Percentiles rank a stretch among this genome's conserved stretches.
Conservation (phyloP, 2,113 vertebrate species). For the Megaleporinus macrocephalus region DNA sequence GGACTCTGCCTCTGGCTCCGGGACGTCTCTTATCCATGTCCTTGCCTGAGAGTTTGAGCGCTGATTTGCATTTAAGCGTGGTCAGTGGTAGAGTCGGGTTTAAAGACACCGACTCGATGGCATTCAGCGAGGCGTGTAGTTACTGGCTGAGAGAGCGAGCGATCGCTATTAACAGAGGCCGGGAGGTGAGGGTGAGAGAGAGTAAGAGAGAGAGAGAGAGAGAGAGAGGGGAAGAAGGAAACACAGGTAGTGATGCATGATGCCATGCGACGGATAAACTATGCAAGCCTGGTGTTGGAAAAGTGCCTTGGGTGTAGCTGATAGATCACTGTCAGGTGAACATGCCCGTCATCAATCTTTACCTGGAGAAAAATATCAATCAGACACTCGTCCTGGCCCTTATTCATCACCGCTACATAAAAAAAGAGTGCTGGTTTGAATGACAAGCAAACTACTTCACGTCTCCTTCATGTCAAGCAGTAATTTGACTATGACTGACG, state of each 20-base stretch:
- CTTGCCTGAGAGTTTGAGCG: background rate
- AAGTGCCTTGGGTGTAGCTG: background rate
- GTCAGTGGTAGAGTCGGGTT: background rate
- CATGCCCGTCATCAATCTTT: background rate
- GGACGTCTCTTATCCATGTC: constrained; percentile 36
- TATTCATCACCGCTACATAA: too few species aligned
- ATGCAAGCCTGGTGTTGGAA: background rate
- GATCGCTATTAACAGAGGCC: constrained; percentile 11
- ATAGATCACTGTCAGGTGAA: constrained; percentile 1
- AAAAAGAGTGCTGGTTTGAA: too few species aligned
- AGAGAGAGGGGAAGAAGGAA: background rate
- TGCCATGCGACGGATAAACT: constrained; percentile 13
- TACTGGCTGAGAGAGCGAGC: constrained; percentile 7
- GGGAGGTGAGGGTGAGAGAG: background rate
- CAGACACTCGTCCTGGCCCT: too few species aligned
- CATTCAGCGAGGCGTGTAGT: background rate
- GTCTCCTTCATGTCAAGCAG: too few species aligned
- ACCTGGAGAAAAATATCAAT: background rate
- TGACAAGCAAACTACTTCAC: too few species aligned
- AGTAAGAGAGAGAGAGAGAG: background rate
- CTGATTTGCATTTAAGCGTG: background rate
- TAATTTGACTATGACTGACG: too few species aligned
- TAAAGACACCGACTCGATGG: background rate
- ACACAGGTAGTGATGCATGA: background rate
- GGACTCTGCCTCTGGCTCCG: constrained; percentile 6